Base-by-base conservation (phyloP, 1,140 invertebrate species). In the Zaprionus lachaisei region DNA sequence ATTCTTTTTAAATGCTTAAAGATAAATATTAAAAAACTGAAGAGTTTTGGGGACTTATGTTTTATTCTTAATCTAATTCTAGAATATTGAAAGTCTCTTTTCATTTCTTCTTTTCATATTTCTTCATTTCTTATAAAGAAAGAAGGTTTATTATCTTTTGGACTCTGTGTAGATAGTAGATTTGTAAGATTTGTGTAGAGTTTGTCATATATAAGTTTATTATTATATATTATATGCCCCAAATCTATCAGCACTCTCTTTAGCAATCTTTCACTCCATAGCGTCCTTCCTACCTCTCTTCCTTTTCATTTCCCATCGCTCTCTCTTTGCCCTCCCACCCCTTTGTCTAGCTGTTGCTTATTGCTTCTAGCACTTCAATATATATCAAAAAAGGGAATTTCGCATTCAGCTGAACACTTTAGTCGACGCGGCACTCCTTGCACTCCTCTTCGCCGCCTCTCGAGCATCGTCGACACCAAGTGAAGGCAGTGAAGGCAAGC, bases 331-430 rank as follows among this genome's bases (percentile, higher is more conserved):
- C 38, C 22, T 15, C 12, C 31, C 24, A 11, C 7, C 56, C n/a
- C 41, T 31, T 31, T 58, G n/a, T 57, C 54, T 58, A 20, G 9
- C 70, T 66, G 24, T 24, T 17, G 72, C 66, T 70, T 79, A 66
- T 51, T 71, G 72, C 77, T 67, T 62, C 41, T 47, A 66, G 47
- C 70, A 75, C 84, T 87, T 83, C 69, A 76, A 83, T 75, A 80
- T 83, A 83, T 87, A 47, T 47, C 41, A 79, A 77, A 69, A 69
- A 68, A 26, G 54, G 69, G 51, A 76, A 79, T 83, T 87, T 89
- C 77, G 71, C 77, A 83, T 83, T 74, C 63, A 68, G 61, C 68
- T 51, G 56, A 85, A 86, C 83, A 85, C 83, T 85, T 85, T 72
- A 38, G 37, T 56, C 54, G 22, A 51, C 55, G 62, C 72, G 84